Base-by-base conservation (phyloP, 2,888 invertebrate genomes). In the Callyntrura sp. region DNA sequence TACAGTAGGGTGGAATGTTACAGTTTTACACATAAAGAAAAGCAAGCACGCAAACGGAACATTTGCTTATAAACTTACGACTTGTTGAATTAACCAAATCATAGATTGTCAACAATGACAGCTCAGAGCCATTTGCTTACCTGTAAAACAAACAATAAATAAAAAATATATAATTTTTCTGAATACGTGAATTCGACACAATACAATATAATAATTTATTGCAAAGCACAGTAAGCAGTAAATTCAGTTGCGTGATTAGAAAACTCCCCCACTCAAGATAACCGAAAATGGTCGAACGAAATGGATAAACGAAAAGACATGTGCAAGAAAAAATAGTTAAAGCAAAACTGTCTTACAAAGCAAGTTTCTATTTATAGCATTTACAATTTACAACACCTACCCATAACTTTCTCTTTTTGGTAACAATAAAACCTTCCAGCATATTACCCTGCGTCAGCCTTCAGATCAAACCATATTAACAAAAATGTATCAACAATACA, bases 71-170 rank as follows among this genome's bases (percentile, higher is more conserved):
- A 35, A 2, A 35, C 35, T 86, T 86, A 87, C 70, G 70, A 70
- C 65, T 55, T 79, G 25, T 9, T 12, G 28, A 23, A 25, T 25
- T 28, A 70, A 48, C 8, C 25, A 65, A 48, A 48, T 62, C 51
- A 76, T 1, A 23, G 45, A 25, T 78, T 25, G 28, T 62, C 1
- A 14, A 51, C 60, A 57, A 48, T 70, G 81, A 82, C 57, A 60
- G 60, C 14, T 57, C 48, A 60, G 25, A 81, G 2, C 73, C 57
- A 20, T 45, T 14, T 57, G 25, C 88, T 88, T 88, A 88, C 88
- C 88, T 88, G 83, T 76, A 83, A 83, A 76, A 76, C 6, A 86
- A 76, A 83, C 11, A 83, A 82, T 51, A 76, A 76, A n/a, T n/a
- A n/a, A 60, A 88, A 23, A 20, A 60, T 65, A 62, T n/a, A 5